Conservation (phyloP, 2,113 vertebrate genomes). For the Pedionomus torquatus region DNA sequence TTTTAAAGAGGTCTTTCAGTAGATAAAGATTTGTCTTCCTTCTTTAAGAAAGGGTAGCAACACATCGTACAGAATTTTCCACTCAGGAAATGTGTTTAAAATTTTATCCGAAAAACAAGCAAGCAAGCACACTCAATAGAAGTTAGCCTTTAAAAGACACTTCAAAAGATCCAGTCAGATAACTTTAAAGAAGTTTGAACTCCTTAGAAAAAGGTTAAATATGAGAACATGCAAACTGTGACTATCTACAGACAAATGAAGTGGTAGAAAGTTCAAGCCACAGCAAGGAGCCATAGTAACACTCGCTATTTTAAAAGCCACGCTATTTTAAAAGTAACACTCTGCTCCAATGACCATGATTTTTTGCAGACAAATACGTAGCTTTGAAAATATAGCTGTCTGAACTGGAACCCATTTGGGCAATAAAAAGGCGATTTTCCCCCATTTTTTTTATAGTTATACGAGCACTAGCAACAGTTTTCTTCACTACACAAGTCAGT, state of each 20-base stretch:
- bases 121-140: neutral
- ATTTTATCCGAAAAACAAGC: neutral
- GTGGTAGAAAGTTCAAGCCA: neutral
- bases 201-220: neutral
- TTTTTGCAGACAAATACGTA: neutral
- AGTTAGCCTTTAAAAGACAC: neutral
- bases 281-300: neutral
- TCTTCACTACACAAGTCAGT: neutral
- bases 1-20: neutral
- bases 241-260: neutral
- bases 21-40: neutral
- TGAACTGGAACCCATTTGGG: neutral
- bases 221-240: neutral
- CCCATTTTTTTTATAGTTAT: neutral
- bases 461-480: neutral
- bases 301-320: neutral
- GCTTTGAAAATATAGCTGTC: neutral
- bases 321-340: neutral
- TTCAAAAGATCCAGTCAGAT: neutral
- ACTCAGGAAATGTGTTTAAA: neutral
- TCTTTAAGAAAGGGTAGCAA: neutral
- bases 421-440: neutral
- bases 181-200: neutral
- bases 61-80: neutral
- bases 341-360: fast-evolving